Conservation (phyloP, 2,113 vertebrate genomes). For the Austrofundulus limnaeus region DNA sequence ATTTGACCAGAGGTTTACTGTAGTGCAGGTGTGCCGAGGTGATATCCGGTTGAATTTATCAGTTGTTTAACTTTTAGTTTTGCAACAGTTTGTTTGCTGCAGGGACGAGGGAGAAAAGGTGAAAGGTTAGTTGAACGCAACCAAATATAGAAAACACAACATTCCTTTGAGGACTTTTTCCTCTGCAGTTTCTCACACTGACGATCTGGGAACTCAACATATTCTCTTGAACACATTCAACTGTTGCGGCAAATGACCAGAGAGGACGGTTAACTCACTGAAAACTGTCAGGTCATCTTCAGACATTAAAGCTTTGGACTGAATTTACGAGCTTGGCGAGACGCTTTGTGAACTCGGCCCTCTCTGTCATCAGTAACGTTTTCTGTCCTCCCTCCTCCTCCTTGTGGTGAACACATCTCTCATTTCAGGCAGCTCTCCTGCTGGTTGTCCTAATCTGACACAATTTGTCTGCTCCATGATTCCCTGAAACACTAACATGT, state of each 20-base stretch:
- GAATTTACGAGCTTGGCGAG: slow-evolving; percentile 47
- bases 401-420: slow-evolving; percentile 15
- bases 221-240: slow-evolving; percentile 9
- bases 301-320: slow-evolving; percentile 33
- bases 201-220: slow-evolving; percentile 7
- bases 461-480: slow-evolving; percentile 36
- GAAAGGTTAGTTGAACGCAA: slow-evolving; percentile 2
- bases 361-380: slow-evolving; percentile 36
- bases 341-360: slow-evolving; percentile 34
- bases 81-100: not conserved
- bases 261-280: slow-evolving; percentile 24
- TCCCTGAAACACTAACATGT: slow-evolving; percentile 14
- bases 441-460: slow-evolving; percentile 36
- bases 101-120: slow-evolving; percentile 10
- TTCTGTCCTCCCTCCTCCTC: slow-evolving; percentile 19
- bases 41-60: not conserved
- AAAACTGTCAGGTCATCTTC: slow-evolving; percentile 30
- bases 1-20: not conserved
- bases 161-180: slow-evolving; percentile 21
- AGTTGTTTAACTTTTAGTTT: slow-evolving; percentile 7
- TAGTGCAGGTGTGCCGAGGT: not conserved
- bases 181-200: slow-evolving; percentile 11
- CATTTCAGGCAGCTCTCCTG: slow-evolving; percentile 25
- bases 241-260: slow-evolving; percentile 17
- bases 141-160: slow-evolving; percentile 16